Base-by-base conservation (phyloP, 2,888 invertebrate genomes). In the Deilephila elpenor region DNA sequence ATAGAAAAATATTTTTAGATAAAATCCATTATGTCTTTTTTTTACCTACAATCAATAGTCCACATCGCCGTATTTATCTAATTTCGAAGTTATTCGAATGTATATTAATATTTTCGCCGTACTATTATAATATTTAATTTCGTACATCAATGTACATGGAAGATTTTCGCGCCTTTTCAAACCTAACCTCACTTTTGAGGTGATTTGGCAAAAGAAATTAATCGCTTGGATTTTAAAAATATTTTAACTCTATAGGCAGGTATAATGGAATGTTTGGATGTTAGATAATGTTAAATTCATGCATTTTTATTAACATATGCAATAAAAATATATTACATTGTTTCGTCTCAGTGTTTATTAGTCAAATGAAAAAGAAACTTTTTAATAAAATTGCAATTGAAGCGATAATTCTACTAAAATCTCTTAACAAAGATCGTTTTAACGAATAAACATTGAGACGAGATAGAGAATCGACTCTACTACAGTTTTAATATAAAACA, bases 91-190 rank as follows among this genome's bases (percentile, higher is more conserved):
- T 17, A 67, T 25, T 67, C 17, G 51, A 67, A 67, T 67, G 51
- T 67, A 67, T 67, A 64, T 64, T 20, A 44, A 44, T 44, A 44
- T 64, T 20, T 34, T 2, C 64, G 20, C 14, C 56, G 6, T 56
- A 56, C 6, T n/a, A n/a, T n/a, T 44, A 25, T 51, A 64, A 7
- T 25, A 25, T 25, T 37, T 17, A 64, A 11, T 20, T 25, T 51
- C 44, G 67, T 67, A 67, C 67, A 44, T 37, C 25, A 67, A 20
- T 14, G 64, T 64, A 64, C 64, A 4, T n/a, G 20, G n/a, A 56
- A 56, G 56, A 56, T 17, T 62, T 62, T 37, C 62, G 62, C 62
- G 62, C 37, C 67, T 51, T 67, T 25, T 51, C 67, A 44, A 67
- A 14, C 25, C 25, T 67, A 51, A 67, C 67, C 44, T 25, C 20